Evolutionary conservation across 2,888 invertebrate species (phyloP), one percentile per base, ranked within the genome.

Genomic region (Temnothorax unifasciatus): DNA sequence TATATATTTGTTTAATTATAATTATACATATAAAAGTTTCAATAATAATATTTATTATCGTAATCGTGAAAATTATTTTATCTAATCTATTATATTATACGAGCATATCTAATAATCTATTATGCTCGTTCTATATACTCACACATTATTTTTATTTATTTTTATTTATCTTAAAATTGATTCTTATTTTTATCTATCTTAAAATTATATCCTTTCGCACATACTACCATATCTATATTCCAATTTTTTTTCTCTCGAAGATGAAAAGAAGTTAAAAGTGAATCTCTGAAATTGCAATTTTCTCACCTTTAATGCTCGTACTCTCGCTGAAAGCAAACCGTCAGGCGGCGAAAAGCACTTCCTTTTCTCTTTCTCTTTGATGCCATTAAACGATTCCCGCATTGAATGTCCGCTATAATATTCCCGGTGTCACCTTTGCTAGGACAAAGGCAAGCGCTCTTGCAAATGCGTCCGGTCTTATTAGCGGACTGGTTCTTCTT

Each of bases 401-500:
- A 44, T 83, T 85, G 87, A 87, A 89, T 75, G 86, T 84, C 81
- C 84, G 84, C 85, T 85, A 84, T 87, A 86, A 90, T 77, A 86
- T 89, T 88, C 84, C 74, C 85, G 82, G 50, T 86, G 89, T 84
- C 85, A 76, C 83, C 81, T 81, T 69, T 85, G 82, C 64, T 63
- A 76, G 85, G 68, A 89, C 86, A 91, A 89, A 86, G 87, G 84
- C 82, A 82, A 82, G 75, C 34, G 38, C 79, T 85, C 85, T 89
- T 89, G 87, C 87, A 88, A 91, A 90, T 89, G 89, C 63, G 83
- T 84, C 68, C 85, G 87, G 88, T 91, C 91, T 90, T 89, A 91
- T 91, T 90, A 90, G 77, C 82, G 64, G 68, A 66, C 75, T 64
- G 86, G 86, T 89, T 84, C 84, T 85, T 77, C 25, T 57, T 57